Conservation (phyloP, 1,140 invertebrate species). For the Prorops nasuta region DNA sequence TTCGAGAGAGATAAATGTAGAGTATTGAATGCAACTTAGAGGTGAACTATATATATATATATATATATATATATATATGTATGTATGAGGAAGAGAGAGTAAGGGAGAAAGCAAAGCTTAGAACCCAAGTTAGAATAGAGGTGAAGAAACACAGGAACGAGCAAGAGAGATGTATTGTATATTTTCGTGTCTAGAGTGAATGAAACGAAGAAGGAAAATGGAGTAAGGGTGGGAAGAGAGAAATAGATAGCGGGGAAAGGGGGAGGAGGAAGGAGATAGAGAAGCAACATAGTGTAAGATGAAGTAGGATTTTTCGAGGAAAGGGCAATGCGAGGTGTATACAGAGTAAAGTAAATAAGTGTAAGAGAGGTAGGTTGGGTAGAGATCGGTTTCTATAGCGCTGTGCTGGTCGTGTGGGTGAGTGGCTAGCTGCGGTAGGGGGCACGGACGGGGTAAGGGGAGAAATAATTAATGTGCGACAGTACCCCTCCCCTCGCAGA, state of each 20-base stretch:
- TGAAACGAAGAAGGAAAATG: too few species aligned
- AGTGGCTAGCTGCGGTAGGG: conserved; percentile 18
- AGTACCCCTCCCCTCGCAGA: conserved; percentile 21
- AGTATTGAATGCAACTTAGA: too few species aligned
- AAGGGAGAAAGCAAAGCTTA: too few species aligned
- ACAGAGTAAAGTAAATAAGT: conserved; percentile 1
- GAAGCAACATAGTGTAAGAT: background rate
- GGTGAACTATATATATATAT: too few species aligned
- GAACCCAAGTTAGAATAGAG: too few species aligned
- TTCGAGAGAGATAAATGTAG: too few species aligned
- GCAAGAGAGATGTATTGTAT: too few species aligned
- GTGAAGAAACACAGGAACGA: too few species aligned
- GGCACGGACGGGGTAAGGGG: conserved; percentile 33
- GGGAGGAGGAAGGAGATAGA: conserved; percentile 9
- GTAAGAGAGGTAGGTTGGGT: conserved; percentile 29
- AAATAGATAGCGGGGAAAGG: conserved; percentile 3
- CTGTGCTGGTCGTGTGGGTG: conserved; percentile 21
- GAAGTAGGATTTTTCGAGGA: background rate
- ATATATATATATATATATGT: too few species aligned
- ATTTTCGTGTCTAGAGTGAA: too few species aligned
- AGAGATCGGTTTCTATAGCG: conserved; percentile 24
- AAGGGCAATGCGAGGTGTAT: background rate
- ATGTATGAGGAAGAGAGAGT: too few species aligned
- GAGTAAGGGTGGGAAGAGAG: too few species aligned
- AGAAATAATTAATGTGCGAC: conserved; percentile 50